Evolutionary conservation across 2,113 vertebrate genomes (phyloP).

Genomic region (Pelecanoides urinatrix): DNA sequence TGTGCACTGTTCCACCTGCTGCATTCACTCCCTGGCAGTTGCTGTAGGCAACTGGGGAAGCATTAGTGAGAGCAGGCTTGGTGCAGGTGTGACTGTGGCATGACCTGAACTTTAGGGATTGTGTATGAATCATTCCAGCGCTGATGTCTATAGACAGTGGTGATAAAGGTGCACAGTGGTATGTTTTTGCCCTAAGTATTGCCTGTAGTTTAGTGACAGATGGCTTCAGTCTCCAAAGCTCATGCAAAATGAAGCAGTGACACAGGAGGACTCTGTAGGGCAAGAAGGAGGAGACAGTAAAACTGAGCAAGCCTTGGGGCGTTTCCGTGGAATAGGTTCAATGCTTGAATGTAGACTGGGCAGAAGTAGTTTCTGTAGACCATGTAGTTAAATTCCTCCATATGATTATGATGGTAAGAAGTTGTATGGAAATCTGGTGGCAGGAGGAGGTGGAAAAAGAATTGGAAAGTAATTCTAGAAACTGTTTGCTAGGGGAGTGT

Average conservation of each 20-base stretch:
- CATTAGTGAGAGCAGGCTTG: background rate
- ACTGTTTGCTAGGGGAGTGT: background rate
- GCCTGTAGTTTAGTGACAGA: background rate
- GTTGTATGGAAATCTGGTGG: background rate
- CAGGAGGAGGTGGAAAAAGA: background rate
- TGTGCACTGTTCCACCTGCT: background rate
- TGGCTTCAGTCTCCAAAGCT: background rate
- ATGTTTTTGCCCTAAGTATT: background rate
- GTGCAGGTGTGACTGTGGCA: background rate
- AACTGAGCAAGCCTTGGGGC: background rate
- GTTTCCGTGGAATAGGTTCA: background rate
- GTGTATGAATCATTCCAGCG: background rate
- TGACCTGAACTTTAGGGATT: background rate
- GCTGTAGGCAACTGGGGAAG: background rate
- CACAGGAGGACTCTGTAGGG: background rate
- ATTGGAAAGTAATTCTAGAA: background rate
- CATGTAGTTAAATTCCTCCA: background rate
- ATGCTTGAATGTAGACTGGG: background rate
- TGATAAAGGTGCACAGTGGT: background rate
- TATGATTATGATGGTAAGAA: background rate
- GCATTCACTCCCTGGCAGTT: background rate
- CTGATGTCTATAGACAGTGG: background rate
- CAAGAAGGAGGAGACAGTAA: background rate
- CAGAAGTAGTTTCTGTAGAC: background rate
- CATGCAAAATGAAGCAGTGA: background rate